These are phyloP conservation scores for Belonocnema kinseyi DNA, from an alignment of 1,140 invertebrate species.

Conservation along the genomic window DNA sequence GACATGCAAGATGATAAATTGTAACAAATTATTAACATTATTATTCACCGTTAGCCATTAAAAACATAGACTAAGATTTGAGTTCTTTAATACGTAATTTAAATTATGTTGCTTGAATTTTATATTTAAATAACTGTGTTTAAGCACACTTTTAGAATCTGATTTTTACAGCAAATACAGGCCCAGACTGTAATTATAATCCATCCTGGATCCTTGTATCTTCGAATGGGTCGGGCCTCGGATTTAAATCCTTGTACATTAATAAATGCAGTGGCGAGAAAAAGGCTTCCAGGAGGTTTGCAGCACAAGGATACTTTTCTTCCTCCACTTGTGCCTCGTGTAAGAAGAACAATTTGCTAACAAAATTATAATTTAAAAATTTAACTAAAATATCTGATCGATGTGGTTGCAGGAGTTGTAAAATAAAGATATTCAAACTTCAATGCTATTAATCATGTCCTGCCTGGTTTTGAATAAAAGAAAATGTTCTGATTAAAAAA, in stretches of 20 bases:
- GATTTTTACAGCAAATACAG: constrained; percentile 79
- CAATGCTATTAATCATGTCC: no score
- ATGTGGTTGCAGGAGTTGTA: no score
- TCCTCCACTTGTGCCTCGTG: constrained; percentile 78
- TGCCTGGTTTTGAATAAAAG: neutral
- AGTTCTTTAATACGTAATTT: constrained; percentile 29
- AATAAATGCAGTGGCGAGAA: constrained; percentile 91
- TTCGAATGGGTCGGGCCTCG: constrained; percentile 92
- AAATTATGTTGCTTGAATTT: neutral
- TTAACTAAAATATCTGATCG: no score
- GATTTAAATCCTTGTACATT: constrained; percentile 90
- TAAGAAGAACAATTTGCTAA: constrained; percentile 51
- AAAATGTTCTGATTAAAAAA: neutral
- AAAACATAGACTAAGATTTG: neutral
- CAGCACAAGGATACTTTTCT: constrained; percentile 81
- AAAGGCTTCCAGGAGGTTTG: constrained; percentile 76
- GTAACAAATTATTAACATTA: no score
- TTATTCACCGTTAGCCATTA: no score
- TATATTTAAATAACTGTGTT: constrained; percentile 9
- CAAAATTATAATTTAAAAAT: neutral
- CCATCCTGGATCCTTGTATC: constrained; percentile 93
- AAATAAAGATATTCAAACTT: no score
- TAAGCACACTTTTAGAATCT: neutral
- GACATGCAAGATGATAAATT: no score
- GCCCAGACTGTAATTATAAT: constrained; percentile 92